Evolutionary conservation across 2,888 invertebrate species (phyloP), one percentile per base, ranked within the genome.

Genomic region (Mythimna albipuncta): DNA sequence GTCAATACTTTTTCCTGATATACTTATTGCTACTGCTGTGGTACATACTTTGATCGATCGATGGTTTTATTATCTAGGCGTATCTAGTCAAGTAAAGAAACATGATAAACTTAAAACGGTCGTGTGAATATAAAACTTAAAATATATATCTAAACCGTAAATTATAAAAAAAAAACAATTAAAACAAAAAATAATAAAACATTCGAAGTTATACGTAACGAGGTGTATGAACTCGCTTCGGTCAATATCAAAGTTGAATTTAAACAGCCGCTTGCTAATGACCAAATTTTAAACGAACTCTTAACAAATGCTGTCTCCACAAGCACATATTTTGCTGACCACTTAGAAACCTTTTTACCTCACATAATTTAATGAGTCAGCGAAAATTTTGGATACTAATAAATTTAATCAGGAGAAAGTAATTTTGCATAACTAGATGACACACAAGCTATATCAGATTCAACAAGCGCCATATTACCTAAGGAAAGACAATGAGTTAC

Each of bases 401-500:
- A 83, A 72, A 79, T 73, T 72, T 16, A 69, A 74, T 67, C 9
- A 87, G 85, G 91, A 92, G 94, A 94, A 94, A 94, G 93, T 90
- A 82, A 88, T 89, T 90, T 89, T 89, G 89, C 88, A 88, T 89
- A 89, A 90, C 82, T 77, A 77, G 72, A 73, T 84, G 47, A 64
- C 52, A 26, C 26, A 61, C 80, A 81, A 79, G 75, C 62, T 79
- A 78, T 85, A 84, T 70, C 83, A 87, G 84, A 87, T 87, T 75
- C 88, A 86, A 89, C 87, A 86, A 82, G 82, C 76, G 52, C 79
- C 81, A 70, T 85, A 86, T 87, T 88, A 88, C 83, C 84, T 79
- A 77, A 81, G 82, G 78, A 76, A 86, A 89, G 88, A 93, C 91
- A 93, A 93, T 91, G 82, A 87, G 78, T 94, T 93, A 87, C 88